Percentiles rank a stretch among this genome's conserved stretches.
Evolutionary conservation across 2,113 vertebrate species (phyloP).

Genomic region (Vulpes ferrilata): DNA sequence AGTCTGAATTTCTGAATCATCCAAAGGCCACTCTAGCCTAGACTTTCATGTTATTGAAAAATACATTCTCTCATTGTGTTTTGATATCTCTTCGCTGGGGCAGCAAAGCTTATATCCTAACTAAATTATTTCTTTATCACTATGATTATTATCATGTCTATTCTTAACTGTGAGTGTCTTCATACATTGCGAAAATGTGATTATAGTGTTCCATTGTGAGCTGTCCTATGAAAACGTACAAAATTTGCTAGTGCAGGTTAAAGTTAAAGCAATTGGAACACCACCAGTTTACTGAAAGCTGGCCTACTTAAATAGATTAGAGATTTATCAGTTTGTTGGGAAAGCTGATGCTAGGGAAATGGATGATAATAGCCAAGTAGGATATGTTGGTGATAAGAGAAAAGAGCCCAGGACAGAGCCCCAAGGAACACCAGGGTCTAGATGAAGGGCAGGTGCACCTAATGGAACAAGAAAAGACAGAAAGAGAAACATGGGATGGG

Average conservation of each 20-base stretch:
- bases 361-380: neutral
- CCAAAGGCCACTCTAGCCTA: neutral
- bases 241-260: neutral
- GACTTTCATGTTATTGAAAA: neutral
- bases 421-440: neutral
- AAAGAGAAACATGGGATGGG: neutral
- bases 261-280: neutral
- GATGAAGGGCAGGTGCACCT: neutral
- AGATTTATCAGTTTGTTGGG: neutral
- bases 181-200: neutral
- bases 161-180: neutral
- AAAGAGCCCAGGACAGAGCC: neutral
- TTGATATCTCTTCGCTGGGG: neutral
- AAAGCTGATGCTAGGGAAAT: neutral
- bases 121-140: neutral
- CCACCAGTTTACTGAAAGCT: neutral
- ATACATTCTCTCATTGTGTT: neutral
- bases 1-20: neutral
- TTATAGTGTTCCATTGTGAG: neutral
- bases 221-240: neutral
- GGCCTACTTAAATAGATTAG: neutral
- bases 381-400: neutral
- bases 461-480: neutral
- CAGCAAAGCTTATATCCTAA: neutral
- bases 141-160: neutral